A percentile compares a stretch with the other conserved stretches of the same genome.
These are phyloP conservation scores for Pseudonaja textilis DNA, from an alignment of 2,113 vertebrate genomes.

Conservation along the genomic window DNA sequence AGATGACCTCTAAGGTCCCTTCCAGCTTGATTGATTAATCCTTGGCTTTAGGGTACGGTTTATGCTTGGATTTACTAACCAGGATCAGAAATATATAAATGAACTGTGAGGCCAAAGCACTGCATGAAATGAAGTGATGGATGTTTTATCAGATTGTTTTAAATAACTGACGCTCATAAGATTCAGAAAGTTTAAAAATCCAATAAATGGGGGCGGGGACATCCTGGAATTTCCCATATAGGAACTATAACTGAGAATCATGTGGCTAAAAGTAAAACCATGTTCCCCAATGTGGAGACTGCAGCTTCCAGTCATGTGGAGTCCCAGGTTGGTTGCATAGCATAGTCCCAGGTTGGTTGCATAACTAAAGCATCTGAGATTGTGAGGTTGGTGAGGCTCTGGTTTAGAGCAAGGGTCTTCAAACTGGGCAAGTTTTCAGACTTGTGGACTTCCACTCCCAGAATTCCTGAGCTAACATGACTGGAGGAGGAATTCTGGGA, in stretches of 20 bases:
- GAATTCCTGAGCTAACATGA: neutral
- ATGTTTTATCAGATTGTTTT: neutral
- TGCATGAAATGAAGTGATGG: neutral
- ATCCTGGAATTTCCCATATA: neutral
- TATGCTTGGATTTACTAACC: neutral
- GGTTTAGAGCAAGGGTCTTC: too few species aligned
- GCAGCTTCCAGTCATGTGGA: neutral
- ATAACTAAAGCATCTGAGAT: neutral
- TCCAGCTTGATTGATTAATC: neutral
- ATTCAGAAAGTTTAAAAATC: neutral
- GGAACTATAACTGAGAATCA: neutral
- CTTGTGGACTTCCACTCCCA: neutral
- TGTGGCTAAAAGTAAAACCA: neutral
- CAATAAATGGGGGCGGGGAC: neutral
- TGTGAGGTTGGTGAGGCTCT: neutral
- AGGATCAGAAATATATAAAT: neutral
- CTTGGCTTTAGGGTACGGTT: neutral
- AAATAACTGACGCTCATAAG: neutral
- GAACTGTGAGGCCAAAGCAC: neutral
- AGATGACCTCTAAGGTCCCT: neutral
- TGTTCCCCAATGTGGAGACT: neutral
- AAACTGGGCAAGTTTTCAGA: neutral
- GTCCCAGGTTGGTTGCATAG: neutral
- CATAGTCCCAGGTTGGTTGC: neutral
- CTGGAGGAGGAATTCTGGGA: too few species aligned